A percentile compares a stretch with the other conserved stretches of the same genome.
Conservation (phyloP, 2,888 invertebrate genomes). For the Microctonus hyperodae region DNA sequence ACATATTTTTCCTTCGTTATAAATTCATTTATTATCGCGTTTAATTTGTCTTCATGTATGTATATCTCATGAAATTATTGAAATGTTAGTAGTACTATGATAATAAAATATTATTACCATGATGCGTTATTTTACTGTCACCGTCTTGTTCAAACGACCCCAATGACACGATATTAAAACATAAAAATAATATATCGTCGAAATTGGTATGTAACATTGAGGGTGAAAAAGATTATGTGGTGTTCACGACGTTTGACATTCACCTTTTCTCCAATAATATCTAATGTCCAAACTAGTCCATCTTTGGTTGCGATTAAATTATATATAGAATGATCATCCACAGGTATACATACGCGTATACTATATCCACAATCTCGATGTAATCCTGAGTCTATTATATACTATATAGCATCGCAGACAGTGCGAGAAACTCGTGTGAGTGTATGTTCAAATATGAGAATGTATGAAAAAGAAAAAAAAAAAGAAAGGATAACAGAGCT, state of each 20-base stretch:
- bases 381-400: neutral
- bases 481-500: constrained; percentile 1
- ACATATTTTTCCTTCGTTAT: neutral
- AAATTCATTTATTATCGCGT: neutral
- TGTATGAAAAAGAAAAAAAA: neutral
- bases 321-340: neutral
- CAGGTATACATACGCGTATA: neutral
- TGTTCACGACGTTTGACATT: constrained; percentile 46
- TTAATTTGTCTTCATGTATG: neutral
- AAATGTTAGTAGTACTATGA: neutral
- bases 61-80: constrained; percentile 18
- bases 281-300: constrained; percentile 41
- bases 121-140: constrained; percentile 46
- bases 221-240: constrained; percentile 34
- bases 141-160: constrained; percentile 60
- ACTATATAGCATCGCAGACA: constrained; percentile 10
- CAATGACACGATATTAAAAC: constrained; percentile 62
- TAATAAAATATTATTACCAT: constrained; percentile 27
- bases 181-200: constrained; percentile 61
- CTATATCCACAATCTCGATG: neutral
- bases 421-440: neutral
- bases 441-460: neutral
- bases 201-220: constrained; percentile 48
- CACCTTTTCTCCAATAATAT: constrained; percentile 48
- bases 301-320: constrained; percentile 32